Evolutionary conservation across 2,797 vertebrate species (phyloP), one percentile per base, ranked within the genome.

Genomic region (Harpagifer antarcticus): DNA sequence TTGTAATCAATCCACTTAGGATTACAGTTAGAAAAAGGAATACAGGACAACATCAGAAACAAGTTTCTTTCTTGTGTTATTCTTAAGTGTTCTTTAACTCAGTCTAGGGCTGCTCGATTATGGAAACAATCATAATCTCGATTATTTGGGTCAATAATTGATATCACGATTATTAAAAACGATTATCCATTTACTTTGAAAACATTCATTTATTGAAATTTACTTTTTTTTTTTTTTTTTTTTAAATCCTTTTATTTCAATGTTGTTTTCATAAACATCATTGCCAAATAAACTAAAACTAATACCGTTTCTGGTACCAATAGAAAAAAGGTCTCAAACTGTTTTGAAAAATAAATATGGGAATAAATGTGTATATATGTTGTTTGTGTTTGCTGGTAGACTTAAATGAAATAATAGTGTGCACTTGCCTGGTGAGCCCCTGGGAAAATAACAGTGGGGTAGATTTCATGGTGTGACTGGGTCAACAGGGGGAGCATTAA

Each of bases 361-460:
- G 23, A 42, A 68, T 50, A 47, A 19, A 63, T 56, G 14, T 53
- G 40, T 49, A n/a, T 47, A 66, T 2, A 12, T 49, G 23, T 33
- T 63, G 53, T 59, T 62, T 60, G 17, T 20, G 63, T 79, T 74
- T 64, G 56, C 42, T 50, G n/a, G 45, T 54, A 65, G 20, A 74
- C 40, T 71, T 76, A 50, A 62, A 72, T 57, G 13, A 80, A 72
- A 77, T 62, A 79, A 72, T 19, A 52, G 31, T 59, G 19, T 58
- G n/a, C 50, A 42, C 43, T 70, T 81, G 43, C 49, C 56, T 68
- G 17, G 4, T 20, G 53, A 69, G 45, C 43, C 52, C 48, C 45
- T 27, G 59, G 50, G 69, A 74, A 72, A 59, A 55, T 45, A 70
- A 54, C 68, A 81, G 45, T 54, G 10, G 54, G 40, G 57, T 62